These are phyloP conservation scores for Hetaerina titia DNA, from an alignment of 2,888 invertebrate species.

Conservation along the genomic window DNA sequence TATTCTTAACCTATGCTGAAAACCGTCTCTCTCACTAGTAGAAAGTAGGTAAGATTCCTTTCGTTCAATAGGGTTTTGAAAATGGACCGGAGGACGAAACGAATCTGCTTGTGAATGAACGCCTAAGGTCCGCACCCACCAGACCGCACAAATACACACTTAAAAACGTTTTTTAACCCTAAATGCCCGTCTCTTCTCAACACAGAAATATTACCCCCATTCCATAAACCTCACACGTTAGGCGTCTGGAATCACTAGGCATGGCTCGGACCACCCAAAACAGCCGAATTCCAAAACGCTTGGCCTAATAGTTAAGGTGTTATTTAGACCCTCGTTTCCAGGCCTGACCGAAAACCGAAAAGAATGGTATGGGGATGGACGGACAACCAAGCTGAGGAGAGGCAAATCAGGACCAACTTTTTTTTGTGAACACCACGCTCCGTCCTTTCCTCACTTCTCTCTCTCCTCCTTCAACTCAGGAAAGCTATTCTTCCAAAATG, in stretches of 20 bases:
- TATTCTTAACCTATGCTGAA: no score
- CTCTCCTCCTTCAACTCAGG: neutral
- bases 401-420: neutral
- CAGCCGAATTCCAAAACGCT: slow-evolving; percentile 54
- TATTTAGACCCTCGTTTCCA: slow-evolving; percentile 63
- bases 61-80: neutral
- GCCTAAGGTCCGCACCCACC: neutral
- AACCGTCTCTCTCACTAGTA: no score
- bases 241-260: slow-evolving; percentile 38
- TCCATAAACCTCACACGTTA: slow-evolving; percentile 62
- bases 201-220: slow-evolving; percentile 54
- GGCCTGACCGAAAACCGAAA: slow-evolving; percentile 33
- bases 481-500: slow-evolving; percentile 1
- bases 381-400: neutral
- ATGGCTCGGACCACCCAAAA: slow-evolving; percentile 20
- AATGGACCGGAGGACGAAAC: neutral
- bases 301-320: slow-evolving; percentile 57
- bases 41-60: neutral
- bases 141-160: neutral
- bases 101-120: neutral
- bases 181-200: slow-evolving; percentile 13
- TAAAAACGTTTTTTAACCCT: neutral
- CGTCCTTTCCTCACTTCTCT: neutral
- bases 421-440: neutral
- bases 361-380: slow-evolving; percentile 22